These are phyloP conservation scores for Peromyscus californicus DNA, from an alignment of 2,113 vertebrate genomes.

Conservation along the genomic window DNA sequence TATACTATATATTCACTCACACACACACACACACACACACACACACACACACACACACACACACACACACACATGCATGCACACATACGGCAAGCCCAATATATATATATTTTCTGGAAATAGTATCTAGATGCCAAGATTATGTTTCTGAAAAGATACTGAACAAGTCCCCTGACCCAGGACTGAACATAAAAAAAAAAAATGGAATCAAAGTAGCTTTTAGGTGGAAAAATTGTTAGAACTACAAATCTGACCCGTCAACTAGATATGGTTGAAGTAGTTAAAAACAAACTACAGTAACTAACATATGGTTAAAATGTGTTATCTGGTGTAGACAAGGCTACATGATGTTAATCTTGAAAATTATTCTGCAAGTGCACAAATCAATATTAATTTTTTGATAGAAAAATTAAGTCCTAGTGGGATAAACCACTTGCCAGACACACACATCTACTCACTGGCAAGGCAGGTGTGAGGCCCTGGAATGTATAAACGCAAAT, in stretches of 20 bases:
- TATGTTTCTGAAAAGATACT: neutral
- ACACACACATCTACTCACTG: neutral
- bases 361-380: neutral
- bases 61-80: neutral
- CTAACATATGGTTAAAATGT: slow-evolving; percentile 17
- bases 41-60: neutral
- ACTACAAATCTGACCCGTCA: neutral
- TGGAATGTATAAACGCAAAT: neutral
- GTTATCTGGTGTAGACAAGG: neutral
- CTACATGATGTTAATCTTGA: neutral
- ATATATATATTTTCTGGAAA: neutral
- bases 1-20: neutral
- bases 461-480: neutral
- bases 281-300: neutral
- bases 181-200: neutral
- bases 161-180: neutral
- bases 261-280: neutral
- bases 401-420: neutral
- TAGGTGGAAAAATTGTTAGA: neutral
- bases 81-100: no score
- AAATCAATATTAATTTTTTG: neutral
- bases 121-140: neutral
- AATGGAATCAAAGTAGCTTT: neutral
- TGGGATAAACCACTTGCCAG: neutral
- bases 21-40: neutral